Evolutionary conservation across 1,140 invertebrate species (phyloP).

Genomic region (Drosophila hydei): DNA sequence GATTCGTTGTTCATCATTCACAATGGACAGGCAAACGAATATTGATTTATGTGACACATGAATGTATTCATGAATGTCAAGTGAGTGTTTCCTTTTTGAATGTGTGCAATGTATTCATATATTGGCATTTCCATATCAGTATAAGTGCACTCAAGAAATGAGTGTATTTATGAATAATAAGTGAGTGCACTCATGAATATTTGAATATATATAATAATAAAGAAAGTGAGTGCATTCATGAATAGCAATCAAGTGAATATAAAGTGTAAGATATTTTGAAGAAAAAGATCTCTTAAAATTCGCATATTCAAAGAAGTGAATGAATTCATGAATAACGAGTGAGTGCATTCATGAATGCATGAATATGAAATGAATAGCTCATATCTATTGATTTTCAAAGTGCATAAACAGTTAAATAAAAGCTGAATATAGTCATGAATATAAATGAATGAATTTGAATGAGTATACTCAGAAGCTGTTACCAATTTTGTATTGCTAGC

Average conservation of each 20-base stretch:
- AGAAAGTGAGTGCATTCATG: background rate
- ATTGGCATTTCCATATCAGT: background rate
- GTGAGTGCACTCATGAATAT: conserved; percentile 7
- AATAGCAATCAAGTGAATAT: background rate
- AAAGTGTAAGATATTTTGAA: too few species aligned
- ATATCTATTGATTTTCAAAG: background rate
- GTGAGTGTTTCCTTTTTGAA: background rate
- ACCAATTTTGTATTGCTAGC: background rate
- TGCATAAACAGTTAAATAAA: background rate
- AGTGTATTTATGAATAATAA: conserved; percentile 2
- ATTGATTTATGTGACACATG: conserved; percentile 5
- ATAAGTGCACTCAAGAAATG: background rate
- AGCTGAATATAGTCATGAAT: conserved; percentile 14
- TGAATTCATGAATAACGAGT: background rate
- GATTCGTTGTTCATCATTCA: conserved; percentile 4
- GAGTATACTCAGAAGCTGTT: conserved; percentile 1
- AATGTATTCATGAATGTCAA: background rate
- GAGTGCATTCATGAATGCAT: conserved; percentile 22
- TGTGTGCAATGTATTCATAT: background rate
- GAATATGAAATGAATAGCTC: conserved; percentile 1
- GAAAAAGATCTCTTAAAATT: too few species aligned
- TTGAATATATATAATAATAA: conserved; percentile 3
- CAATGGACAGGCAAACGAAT: conserved; percentile 9
- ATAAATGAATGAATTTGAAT: conserved; percentile 1
- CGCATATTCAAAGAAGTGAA: background rate